Conservation (phyloP, 2,888 invertebrate genomes). For the Andrena hattorfiana region DNA sequence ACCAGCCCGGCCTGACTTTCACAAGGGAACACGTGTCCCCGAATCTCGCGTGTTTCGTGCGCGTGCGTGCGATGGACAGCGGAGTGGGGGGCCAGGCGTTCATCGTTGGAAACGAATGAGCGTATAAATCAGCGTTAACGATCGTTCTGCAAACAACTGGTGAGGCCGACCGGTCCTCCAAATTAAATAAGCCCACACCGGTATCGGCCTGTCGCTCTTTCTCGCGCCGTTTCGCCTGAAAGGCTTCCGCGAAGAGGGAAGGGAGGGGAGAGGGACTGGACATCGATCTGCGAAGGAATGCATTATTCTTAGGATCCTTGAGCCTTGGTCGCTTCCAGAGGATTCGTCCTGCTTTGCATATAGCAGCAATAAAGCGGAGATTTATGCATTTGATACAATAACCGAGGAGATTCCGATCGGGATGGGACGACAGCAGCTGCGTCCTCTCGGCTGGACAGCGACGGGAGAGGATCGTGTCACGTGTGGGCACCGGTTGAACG, state of each 20-base stretch:
- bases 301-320: slow-evolving; percentile 63
- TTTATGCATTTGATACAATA: slow-evolving; percentile 75
- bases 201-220: slow-evolving; percentile 42
- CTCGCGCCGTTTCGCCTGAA: slow-evolving; percentile 44
- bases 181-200: slow-evolving; percentile 74
- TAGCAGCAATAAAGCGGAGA: slow-evolving; percentile 77
- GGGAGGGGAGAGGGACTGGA: slow-evolving; percentile 6
- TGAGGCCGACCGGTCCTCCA: slow-evolving; percentile 62
- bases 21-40: slow-evolving; percentile 29
- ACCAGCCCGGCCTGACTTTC: slow-evolving; percentile 15
- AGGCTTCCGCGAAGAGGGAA: not conserved
- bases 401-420: slow-evolving; percentile 65
- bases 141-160: slow-evolving; percentile 72
- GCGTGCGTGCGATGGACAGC: not conserved
- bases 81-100: slow-evolving; percentile 22
- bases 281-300: slow-evolving; percentile 62
- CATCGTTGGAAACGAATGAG: slow-evolving; percentile 72
- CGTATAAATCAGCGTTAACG: slow-evolving; percentile 77
- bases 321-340: slow-evolving; percentile 34
- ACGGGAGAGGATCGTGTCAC: not conserved
- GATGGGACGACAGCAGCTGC: slow-evolving; percentile 55
- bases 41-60: slow-evolving; percentile 26
- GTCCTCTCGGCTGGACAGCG: slow-evolving; percentile 14
- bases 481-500: slow-evolving; percentile 8
- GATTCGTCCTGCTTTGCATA: slow-evolving; percentile 76